These are phyloP conservation scores for Apodemia zela DNA, from an alignment of 2,888 invertebrate species.

Conservation along the genomic window DNA sequence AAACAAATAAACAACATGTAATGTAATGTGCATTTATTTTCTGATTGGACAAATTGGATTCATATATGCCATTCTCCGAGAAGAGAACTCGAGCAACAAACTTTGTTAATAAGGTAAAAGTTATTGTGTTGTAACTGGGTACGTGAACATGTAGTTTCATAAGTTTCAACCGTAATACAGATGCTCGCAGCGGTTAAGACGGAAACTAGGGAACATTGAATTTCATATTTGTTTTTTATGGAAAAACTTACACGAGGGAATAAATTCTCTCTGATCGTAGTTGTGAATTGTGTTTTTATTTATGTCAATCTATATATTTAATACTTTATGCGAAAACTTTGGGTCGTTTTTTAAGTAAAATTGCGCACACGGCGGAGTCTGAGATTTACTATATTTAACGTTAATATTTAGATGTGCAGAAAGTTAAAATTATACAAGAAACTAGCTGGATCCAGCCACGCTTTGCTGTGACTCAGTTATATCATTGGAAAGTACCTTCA, in stretches of 20 bases:
- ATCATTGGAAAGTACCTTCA: no score
- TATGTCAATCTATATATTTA: no score
- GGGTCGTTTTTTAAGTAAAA: no score
- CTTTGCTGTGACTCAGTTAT: no score
- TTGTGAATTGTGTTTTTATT: no score
- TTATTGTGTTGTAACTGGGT: slow-evolving; percentile 1
- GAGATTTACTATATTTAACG: no score
- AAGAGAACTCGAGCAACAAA: slow-evolving; percentile 12
- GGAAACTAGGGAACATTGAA: slow-evolving; percentile 13
- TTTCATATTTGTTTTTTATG: slow-evolving; percentile 19
- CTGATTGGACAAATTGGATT: slow-evolving; percentile 15
- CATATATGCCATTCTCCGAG: slow-evolving; percentile 5
- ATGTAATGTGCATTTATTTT: slow-evolving; percentile 7
- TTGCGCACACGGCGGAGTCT: no score
- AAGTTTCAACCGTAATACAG: background rate
- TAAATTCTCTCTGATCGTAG: background rate
- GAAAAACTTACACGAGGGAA: background rate
- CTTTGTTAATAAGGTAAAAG: slow-evolving; percentile 15
- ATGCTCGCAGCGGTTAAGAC: slow-evolving; percentile 4
- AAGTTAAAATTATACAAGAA: no score
- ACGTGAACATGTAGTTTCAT: background rate
- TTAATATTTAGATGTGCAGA: no score
- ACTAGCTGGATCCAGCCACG: no score
- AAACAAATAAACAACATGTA: background rate
- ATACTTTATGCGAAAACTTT: no score